Evolutionary conservation across 1,140 invertebrate species (phyloP), one percentile per base, ranked within the genome.

Genomic region (Aphaenogaster rudis): DNA sequence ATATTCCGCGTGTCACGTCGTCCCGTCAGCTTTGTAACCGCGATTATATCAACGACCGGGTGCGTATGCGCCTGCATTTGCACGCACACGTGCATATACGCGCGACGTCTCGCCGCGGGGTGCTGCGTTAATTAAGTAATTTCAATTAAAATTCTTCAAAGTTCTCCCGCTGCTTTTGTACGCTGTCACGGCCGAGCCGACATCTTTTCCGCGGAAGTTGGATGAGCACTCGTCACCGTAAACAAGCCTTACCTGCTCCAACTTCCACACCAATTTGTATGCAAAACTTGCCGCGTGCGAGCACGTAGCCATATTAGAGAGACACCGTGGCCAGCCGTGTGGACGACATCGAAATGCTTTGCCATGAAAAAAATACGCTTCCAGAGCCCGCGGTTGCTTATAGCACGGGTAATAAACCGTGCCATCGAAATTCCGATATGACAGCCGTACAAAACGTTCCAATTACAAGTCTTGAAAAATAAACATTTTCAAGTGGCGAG

Each of bases 141-240:
- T 93, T 93, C 91, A 90, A 93, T 93, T 92, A 93, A 93, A 92
- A 92, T 93, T 93, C 91, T 89, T 89, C 54, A 88, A 85, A 69
- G 77, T 88, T 76, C 71, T 28, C 61, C 36, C 45, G 63, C 63
- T 48, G 84, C 90, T 87, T 69, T 88, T 90, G 76, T 88, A 80
- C 33, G 72, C 52, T 54, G 82, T 69, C 87, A 84, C 79, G 81
- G 52, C n/a, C 86, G 33, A 48, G 45, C 59, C 77, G 66, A 17
- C 64, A 78, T 67, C 85, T 86, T 80, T 82, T 80, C 48, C 33
- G 36, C 39, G 36, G 66, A 69, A 90, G 81, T 90, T 84, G 89
- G 86, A 90, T 81, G 80, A 86, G 59, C 90, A 90, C 82, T 90
- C 90, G 86, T 91, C 86, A 88, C 72, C 86, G 86, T 90, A 91